Evolutionary conservation across 2,888 invertebrate genomes (phyloP).

Genomic region (Drosophila pseudotalamancana): DNA sequence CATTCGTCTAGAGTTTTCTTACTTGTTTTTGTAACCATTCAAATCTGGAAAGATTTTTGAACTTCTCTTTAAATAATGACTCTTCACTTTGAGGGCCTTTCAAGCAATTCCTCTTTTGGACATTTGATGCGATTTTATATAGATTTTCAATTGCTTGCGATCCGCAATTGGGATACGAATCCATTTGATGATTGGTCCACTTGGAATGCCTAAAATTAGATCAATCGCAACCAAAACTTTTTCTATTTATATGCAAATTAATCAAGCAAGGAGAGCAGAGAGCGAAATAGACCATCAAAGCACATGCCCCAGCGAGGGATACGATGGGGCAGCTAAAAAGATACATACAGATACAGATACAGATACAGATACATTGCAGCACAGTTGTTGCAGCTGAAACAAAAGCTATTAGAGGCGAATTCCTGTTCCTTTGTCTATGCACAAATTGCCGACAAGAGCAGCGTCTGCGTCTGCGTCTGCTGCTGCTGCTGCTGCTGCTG

Average conservation of each 20-base stretch:
- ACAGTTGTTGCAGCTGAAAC: slow-evolving; percentile 24
- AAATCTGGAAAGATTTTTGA: too few relatives aligned
- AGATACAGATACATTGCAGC: slow-evolving; percentile 1
- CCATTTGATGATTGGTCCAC: slow-evolving; percentile 32
- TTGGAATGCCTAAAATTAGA: slow-evolving; percentile 50
- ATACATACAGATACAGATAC: slow-evolving; percentile 33
- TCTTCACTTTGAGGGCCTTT: background rate
- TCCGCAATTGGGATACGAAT: slow-evolving; percentile 19
- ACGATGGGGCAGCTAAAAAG: slow-evolving; percentile 17
- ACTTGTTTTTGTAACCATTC: background rate
- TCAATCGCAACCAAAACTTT: slow-evolving; percentile 49
- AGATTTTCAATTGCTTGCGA: background rate
- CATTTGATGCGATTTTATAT: background rate
- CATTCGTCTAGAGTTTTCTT: too few relatives aligned
- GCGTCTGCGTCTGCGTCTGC: slow-evolving; percentile 13
- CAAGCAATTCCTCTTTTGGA: slow-evolving; percentile 12
- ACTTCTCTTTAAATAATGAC: background rate
- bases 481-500: slow-evolving; percentile 28
- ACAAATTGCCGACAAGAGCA: slow-evolving; percentile 68
- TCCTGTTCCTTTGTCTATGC: slow-evolving; percentile 78
- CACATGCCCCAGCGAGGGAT: slow-evolving; percentile 22
- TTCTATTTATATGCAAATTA: slow-evolving; percentile 76
- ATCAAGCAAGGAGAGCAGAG: slow-evolving; percentile 52
- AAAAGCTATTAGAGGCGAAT: slow-evolving; percentile 69
- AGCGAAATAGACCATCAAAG: background rate